Base-by-base conservation (phyloP, 2,888 invertebrate genomes). In the Dryococelus australis region DNA sequence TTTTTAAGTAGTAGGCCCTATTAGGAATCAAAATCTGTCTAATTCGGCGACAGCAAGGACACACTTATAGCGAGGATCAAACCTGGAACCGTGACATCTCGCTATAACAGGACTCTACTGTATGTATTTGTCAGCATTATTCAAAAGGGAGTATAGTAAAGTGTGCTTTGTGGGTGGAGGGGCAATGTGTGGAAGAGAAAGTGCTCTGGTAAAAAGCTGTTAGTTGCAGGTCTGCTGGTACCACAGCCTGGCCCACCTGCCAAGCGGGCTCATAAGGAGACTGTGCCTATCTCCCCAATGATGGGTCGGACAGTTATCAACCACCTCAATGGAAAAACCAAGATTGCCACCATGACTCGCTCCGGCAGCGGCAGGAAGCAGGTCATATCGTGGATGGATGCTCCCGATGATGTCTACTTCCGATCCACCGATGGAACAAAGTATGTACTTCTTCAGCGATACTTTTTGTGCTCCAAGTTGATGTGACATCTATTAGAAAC, bases 381-480 rank as follows among this genome's bases (percentile, higher is more conserved):
- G 93, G 97, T 98, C 91, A 98, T 98, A 92, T 98, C 98, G 92
- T 98, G 98, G 98, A 98, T 98, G 96, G 99, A 99, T 93, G 98
- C 98, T 88, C 98, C 98, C 35, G 99, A 99, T 92, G 99, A 99
- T 94, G 97, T 99, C 90, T 99, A 98, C 94, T 99, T 98, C 94
- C 95, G 97, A 92, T 98, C 98, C 91, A 98, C 97, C 85, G 97
- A 97, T 91, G 94, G 95, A 90, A 97, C 97, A 93, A 98, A 97
- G 98, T 98, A 93, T 94, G 96, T 87, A 47, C 47, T 13, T 47
- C 8, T 35, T 35, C 35, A 35, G 35, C 86, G 24, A 65, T 12
- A 16, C 80, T 80, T 80, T n/a, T 86, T 86, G 47, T 86, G 86
- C 81, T 10, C 4, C 35, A 35, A 35, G 35, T 35, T 35, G 35